phyloP scores from a whole-genome alignment of 2,113 vertebrate genomes.

The Tetrao urogallus region DNA sequence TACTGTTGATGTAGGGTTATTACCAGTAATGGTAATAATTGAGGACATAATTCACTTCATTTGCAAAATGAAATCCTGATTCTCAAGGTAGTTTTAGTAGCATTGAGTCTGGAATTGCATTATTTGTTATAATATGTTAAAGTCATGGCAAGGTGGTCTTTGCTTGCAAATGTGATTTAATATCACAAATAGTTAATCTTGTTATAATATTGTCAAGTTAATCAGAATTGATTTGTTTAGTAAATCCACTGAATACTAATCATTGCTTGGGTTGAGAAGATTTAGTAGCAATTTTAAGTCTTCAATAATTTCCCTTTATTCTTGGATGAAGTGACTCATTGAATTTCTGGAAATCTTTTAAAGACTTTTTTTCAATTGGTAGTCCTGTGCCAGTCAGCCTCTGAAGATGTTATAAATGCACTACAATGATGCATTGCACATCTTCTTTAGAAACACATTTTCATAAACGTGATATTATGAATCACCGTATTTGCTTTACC shows the following conservation, averaged over 20 bases:
- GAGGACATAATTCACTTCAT: slow-evolving; percentile 55
- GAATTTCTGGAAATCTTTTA: background rate
- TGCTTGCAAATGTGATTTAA: slow-evolving; percentile 69
- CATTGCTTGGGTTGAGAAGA: background rate
- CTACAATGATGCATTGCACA: background rate
- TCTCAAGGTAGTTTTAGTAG: slow-evolving; percentile 25
- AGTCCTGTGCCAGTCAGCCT: background rate
- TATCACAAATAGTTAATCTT: slow-evolving; percentile 68
- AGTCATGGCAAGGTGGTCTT: slow-evolving; percentile 65
- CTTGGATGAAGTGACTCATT: background rate
- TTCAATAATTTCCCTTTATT: background rate
- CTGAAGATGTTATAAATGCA: background rate
- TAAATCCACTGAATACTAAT: slow-evolving; percentile 69
- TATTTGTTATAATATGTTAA: slow-evolving; percentile 59
- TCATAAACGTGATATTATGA: background rate
- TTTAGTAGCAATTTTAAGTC: background rate
- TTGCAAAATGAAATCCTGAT: slow-evolving; percentile 59
- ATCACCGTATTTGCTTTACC: background rate
- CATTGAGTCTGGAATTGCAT: slow-evolving; percentile 50
- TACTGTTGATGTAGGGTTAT: slow-evolving; percentile 5
- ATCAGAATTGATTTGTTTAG: slow-evolving; percentile 77
- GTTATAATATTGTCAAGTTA: slow-evolving; percentile 77
- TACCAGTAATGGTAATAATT: slow-evolving; percentile 5
- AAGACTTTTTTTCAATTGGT: background rate
- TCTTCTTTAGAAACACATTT: background rate